Percentiles rank a stretch among this genome's conserved stretches.
These are phyloP conservation scores for Dusona sp. DNA, from an alignment of 2,888 invertebrate genomes.

Conservation along the genomic window DNA sequence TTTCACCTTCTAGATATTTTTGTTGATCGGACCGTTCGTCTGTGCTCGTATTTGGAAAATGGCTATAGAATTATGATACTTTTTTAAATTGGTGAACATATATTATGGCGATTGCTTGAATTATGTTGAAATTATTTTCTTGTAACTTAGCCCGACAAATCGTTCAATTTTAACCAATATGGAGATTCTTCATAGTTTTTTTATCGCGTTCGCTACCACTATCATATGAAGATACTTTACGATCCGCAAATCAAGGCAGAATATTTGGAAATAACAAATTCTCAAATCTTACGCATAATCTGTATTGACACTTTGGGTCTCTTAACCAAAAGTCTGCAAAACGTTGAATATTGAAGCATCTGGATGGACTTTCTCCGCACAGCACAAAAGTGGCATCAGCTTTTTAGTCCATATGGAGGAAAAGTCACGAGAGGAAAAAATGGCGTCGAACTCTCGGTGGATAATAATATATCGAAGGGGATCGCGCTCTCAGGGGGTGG, in stretches of 20 bases:
- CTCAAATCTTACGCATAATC: not conserved
- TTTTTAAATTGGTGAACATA: not conserved
- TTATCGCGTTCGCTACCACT: not conserved
- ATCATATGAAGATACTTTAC: not conserved
- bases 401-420: slow-evolving; percentile 62
- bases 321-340: no score
- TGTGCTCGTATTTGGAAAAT: not conserved
- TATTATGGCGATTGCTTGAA: no score
- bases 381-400: not conserved
- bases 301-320: no score
- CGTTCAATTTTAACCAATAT: no score
- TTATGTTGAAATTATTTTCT: no score
- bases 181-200: no score
- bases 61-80: not conserved
- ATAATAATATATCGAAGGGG: slow-evolving; percentile 58
- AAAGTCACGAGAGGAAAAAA: slow-evolving; percentile 80
- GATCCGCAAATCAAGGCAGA: not conserved
- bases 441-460: slow-evolving; percentile 64
- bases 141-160: no score
- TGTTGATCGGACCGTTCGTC: not conserved
- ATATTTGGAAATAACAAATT: not conserved
- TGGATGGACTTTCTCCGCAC: not conserved
- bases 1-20: not conserved
- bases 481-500: slow-evolving; percentile 50
- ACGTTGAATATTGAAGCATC: no score